phyloP scores from a whole-genome alignment of 2,888 invertebrate species.

The Dioctria linearis region DNA sequence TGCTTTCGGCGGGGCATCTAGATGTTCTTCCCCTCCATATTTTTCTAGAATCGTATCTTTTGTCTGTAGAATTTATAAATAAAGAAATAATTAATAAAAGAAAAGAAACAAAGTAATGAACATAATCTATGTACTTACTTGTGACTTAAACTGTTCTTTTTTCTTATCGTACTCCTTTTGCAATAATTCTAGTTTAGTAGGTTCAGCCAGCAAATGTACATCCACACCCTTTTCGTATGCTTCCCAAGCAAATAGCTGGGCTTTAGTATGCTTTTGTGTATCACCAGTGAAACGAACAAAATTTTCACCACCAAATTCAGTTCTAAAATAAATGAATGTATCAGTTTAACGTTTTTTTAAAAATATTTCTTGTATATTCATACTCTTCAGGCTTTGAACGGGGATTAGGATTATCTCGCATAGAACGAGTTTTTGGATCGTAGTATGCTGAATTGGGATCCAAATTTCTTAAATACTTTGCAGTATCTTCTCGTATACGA shows the following conservation, averaged over 20 bases:
- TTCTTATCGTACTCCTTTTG: constrained; percentile 92
- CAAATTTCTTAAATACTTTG: constrained; percentile 96
- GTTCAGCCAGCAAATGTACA: constrained; percentile 96
- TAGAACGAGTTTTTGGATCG: constrained; percentile 98
- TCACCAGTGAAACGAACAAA: constrained; percentile 96
- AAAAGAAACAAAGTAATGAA: background rate
- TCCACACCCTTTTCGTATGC: constrained; percentile 94
- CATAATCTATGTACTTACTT: constrained; percentile 9
- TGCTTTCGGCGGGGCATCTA: constrained; percentile 90
- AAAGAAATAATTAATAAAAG: constrained; percentile 53
- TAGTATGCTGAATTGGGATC: constrained; percentile 99
- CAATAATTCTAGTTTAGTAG: constrained; percentile 94
- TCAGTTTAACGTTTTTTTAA: background rate
- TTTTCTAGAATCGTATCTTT: constrained; percentile 88
- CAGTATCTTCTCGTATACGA: constrained; percentile 98
- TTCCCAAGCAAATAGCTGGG: constrained; percentile 98
- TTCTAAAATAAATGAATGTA: constrained; percentile 67
- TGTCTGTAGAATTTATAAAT: constrained; percentile 78
- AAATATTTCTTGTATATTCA: constrained; percentile 64
- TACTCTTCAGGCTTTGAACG: constrained; percentile 76
- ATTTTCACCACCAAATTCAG: constrained; percentile 95
- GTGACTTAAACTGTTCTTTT: constrained; percentile 89
- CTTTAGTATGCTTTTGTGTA: constrained; percentile 89
- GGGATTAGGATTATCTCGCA: constrained; percentile 96
- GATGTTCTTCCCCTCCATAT: constrained; percentile 96